Evolutionary conservation across 2,888 invertebrate species (phyloP).

Genomic region (Nephrotoma guestfalica): DNA sequence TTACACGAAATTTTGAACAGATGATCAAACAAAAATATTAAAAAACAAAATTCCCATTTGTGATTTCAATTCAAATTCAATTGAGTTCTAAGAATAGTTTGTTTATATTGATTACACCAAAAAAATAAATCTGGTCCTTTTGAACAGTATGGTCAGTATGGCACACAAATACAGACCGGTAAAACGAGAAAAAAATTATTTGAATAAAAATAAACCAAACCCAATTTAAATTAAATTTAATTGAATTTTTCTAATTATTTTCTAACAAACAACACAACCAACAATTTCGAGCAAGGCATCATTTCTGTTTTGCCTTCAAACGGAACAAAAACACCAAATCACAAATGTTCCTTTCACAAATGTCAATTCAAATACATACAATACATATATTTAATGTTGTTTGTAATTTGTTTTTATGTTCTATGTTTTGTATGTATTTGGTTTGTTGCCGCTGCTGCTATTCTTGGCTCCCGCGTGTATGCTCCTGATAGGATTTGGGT

Average conservation of each 20-base stretch:
- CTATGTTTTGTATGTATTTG: background rate
- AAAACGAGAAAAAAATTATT: background rate
- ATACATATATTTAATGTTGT: background rate
- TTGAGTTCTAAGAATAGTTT: background rate
- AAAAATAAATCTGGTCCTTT: background rate
- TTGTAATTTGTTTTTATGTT: background rate
- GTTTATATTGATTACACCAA: background rate
- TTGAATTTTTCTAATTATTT: background rate
- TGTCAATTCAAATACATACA: background rate
- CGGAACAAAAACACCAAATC: background rate
- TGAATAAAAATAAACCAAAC: background rate
- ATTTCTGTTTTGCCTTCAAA: background rate
- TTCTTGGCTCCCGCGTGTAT: background rate
- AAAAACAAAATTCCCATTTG: background rate
- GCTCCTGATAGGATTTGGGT: background rate
- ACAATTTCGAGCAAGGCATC: background rate
- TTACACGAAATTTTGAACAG: background rate
- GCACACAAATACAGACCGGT: too few relatives aligned
- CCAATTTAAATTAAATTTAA: background rate
- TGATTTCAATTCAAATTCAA: background rate
- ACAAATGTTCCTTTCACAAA: background rate
- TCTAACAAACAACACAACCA: background rate
- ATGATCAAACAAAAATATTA: background rate
- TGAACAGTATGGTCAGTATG: background rate
- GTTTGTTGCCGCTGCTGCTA: background rate